Conservation (phyloP, 2,888 invertebrate genomes). For the Melieria crassipennis region DNA sequence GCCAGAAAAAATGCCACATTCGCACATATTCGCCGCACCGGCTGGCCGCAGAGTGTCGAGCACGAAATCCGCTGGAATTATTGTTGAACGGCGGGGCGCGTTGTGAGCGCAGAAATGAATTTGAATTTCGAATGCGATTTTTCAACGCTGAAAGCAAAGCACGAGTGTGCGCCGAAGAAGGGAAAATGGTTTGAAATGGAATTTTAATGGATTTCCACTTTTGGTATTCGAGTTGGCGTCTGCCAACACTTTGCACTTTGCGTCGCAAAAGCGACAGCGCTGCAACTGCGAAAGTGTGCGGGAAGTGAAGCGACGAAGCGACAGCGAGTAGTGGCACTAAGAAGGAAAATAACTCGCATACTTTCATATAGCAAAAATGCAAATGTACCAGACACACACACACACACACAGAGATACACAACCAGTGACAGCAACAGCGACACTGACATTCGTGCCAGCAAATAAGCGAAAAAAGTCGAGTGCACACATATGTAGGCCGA, state of each 20-base stretch:
- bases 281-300: not conserved
- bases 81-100: no score
- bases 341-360: constrained; percentile 32
- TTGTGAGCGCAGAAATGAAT: constrained; percentile 16
- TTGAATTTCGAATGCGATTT: constrained; percentile 16
- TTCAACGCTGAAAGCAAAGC: constrained; percentile 6
- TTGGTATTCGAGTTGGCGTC: constrained; percentile 36
- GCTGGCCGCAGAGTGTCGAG: no score
- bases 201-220: constrained; percentile 48
- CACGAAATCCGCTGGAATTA: no score
- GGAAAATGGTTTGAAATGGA: constrained; percentile 42
- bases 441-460: no score
- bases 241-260: constrained; percentile 1
- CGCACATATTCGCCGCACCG: no score
- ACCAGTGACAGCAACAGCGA: no score
- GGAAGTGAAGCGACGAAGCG: no score
- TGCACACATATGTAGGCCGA: no score
- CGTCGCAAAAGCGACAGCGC: not conserved
- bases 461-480: no score
- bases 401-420: not conserved
- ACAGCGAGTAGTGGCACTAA: not conserved
- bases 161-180: not conserved
- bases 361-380: constrained; percentile 34
- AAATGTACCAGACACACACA: constrained; percentile 26
- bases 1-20: no score